Base-by-base conservation (phyloP, 2,888 invertebrate species). In the Athetis lepigone region DNA sequence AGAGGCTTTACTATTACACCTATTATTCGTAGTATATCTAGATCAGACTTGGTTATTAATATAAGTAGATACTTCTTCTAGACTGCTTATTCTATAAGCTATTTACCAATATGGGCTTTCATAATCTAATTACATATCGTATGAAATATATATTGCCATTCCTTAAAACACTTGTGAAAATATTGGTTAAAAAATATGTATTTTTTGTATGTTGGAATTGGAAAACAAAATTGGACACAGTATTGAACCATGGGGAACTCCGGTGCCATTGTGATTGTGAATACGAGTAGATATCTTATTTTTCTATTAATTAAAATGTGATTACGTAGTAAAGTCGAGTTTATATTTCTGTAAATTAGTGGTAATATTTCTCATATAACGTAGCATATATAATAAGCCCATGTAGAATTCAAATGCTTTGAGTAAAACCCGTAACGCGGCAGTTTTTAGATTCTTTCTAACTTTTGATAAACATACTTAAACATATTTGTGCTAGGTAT, bases 241-340 rank as follows among this genome's bases (percentile, higher is more conserved):
- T 23, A 21, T 27, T 33, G 3, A n/a, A 23, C 61, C 74, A 8
- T 56, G 55, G 33, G 39, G n/a, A 36, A 68, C 37, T 23, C 42
- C 9, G 6, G 29, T 43, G 4, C 29, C 7, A 11, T 51, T 36
- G 6, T 13, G 6, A 29, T 18, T 0, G 16, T 13, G 18, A 33
- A 13, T 57, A 49, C 11, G 2, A 40, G 16, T 37, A 25, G 1
- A 19, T 2, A 27, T 19, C 18, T 23, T n/a, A n/a, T n/a, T 0
- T 23, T 45, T 23, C 8, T 3, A 50, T 23, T 62, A 1, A 13
- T 29, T 16, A 27, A 4, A 13, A 36, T 18, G 16, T 37, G 40
- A 33, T 33, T 33, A 19, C 2, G 6, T 37, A 39, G 11, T 18
- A 7, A 65, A 18, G 6, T 37, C 11, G 21, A 42, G 42, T 27